Evolutionary conservation across 2,888 invertebrate genomes (phyloP).

Genomic region (Chrysodeixis includens): DNA sequence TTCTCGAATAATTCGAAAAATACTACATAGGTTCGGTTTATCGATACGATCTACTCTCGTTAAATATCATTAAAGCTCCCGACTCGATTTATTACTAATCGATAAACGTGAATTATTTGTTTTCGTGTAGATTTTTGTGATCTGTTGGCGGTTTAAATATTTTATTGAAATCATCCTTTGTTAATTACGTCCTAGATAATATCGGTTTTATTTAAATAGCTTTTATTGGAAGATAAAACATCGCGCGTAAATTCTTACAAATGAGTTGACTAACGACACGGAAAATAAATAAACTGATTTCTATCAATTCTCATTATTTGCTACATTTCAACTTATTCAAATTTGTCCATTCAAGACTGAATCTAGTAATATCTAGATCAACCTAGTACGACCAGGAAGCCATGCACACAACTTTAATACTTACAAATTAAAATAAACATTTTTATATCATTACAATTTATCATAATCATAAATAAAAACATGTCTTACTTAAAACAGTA

Average conservation of each 20-base stretch:
- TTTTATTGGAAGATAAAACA: neutral
- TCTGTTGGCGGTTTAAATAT: constrained; percentile 45
- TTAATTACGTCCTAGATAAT: constrained; percentile 42
- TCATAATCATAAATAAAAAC: neutral
- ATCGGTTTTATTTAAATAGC: constrained; percentile 16
- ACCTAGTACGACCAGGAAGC: too few species aligned
- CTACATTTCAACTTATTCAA: too few species aligned
- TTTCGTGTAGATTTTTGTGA: constrained; percentile 63
- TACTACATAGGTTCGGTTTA: constrained; percentile 65
- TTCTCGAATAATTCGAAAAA: constrained; percentile 70
- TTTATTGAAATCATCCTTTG: constrained; percentile 50
- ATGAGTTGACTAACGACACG: too few species aligned
- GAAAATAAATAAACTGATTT: too few species aligned
- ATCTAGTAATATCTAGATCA: too few species aligned
- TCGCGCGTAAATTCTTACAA: neutral
- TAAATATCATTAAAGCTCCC: constrained; percentile 77
- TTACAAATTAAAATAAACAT: neutral
- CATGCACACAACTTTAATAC: neutral
- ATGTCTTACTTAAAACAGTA: neutral
- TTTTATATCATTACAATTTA: neutral
- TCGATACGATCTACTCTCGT: constrained; percentile 79
- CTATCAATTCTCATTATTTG: too few species aligned
- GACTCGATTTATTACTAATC: constrained; percentile 77
- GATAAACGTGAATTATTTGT: constrained; percentile 78
- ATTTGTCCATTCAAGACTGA: too few species aligned